phyloP scores from a whole-genome alignment of 1,140 invertebrate species.

The Papilio glaucus region DNA sequence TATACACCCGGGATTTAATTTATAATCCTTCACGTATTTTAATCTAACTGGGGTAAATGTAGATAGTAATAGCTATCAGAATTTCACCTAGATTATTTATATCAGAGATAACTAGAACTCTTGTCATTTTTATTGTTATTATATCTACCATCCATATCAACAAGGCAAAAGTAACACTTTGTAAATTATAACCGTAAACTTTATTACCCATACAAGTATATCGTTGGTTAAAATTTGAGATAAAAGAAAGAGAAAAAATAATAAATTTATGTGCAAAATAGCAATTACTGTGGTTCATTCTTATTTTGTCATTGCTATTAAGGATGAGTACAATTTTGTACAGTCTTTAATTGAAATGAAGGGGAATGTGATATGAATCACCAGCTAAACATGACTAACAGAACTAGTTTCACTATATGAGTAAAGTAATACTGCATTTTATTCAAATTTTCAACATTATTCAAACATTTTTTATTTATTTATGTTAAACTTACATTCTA shows the following conservation, averaged over 20 bases:
- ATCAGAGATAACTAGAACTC: too few relatives aligned
- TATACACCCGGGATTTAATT: too few relatives aligned
- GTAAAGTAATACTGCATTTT: slow-evolving; percentile 10
- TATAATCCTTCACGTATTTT: not conserved
- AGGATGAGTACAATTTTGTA: slow-evolving; percentile 12
- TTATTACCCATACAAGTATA: too few relatives aligned
- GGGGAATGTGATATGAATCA: slow-evolving; percentile 29
- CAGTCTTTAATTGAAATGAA: slow-evolving; percentile 32
- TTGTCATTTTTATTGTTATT: too few relatives aligned
- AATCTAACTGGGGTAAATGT: not conserved
- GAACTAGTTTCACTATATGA: slow-evolving; percentile 5
- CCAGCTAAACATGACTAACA: not conserved
- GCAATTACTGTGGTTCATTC: not conserved
- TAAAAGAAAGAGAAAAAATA: not conserved
- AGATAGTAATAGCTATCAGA: not conserved
- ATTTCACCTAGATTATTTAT: too few relatives aligned
- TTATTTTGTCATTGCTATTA: not conserved
- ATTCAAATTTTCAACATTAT: not conserved
- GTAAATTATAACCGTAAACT: too few relatives aligned
- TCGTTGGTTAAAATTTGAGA: too few relatives aligned
- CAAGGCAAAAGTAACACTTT: too few relatives aligned
- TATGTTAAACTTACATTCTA: too few relatives aligned
- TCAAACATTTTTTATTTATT: not conserved
- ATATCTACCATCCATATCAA: too few relatives aligned
- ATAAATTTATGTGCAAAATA: not conserved